A percentile compares a stretch with the other conserved stretches of the same genome.
Evolutionary conservation across 1,140 invertebrate genomes (phyloP).

Genomic region (Maconellicoccus hirsutus): DNA sequence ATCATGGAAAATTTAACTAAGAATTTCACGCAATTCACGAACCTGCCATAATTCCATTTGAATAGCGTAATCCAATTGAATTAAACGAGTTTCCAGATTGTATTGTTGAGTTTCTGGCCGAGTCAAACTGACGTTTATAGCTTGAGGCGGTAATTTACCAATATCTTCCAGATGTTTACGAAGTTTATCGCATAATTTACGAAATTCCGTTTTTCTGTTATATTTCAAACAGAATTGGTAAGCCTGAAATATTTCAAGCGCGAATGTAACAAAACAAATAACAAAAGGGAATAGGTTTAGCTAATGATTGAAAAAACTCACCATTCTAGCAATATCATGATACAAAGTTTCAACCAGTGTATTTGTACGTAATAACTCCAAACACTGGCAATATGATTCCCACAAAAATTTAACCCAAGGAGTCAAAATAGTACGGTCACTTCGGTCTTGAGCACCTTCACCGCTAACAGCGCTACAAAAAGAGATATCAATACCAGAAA

Average conservation of each 20-base stretch:
- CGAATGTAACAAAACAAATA: neutral
- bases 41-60: constrained; percentile 99
- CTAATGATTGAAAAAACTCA: too few relatives aligned
- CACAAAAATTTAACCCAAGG: constrained; percentile 99
- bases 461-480: constrained; percentile 82
- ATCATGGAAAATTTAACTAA: too few relatives aligned
- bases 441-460: constrained; percentile 94
- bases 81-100: constrained; percentile 90
- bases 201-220: constrained; percentile 94
- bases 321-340: constrained; percentile 92
- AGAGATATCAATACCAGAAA: too few relatives aligned
- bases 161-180: constrained; percentile 92
- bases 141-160: constrained; percentile 62
- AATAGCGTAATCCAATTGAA: constrained; percentile 86
- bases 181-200: constrained; percentile 93
- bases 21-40: constrained; percentile 25
- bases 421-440: constrained; percentile 88
- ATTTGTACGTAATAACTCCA: constrained; percentile 90
- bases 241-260: constrained; percentile 41
- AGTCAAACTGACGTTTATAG: constrained; percentile 74
- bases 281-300: neutral
- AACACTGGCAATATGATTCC: constrained; percentile 98
- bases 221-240: constrained; percentile 98
- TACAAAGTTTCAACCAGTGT: constrained; percentile 89
- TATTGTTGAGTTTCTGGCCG: constrained; percentile 95